Percentiles rank a stretch among this genome's conserved stretches.
phyloP scores from a whole-genome alignment of 2,113 vertebrate genomes.

The Tetraodon nigroviridis region DNA sequence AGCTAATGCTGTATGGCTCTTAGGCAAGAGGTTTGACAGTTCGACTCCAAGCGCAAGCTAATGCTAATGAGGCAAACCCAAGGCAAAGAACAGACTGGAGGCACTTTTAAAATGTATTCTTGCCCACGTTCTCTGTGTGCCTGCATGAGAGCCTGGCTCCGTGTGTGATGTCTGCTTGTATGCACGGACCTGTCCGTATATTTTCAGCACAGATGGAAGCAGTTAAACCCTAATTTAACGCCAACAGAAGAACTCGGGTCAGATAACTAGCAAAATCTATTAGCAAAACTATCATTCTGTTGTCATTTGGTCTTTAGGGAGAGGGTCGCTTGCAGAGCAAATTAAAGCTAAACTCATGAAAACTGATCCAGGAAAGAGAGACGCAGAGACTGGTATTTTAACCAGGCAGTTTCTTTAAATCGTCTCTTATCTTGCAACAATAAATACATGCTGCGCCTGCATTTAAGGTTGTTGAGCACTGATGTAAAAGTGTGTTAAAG shows the following conservation, averaged over 20 bases:
- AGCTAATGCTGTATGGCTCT: slow-evolving; percentile 24
- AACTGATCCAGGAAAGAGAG: slow-evolving; percentile 17
- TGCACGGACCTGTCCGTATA: slow-evolving; percentile 47
- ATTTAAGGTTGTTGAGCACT: slow-evolving; percentile 8
- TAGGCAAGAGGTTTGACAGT: slow-evolving; percentile 8
- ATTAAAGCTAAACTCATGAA: slow-evolving; percentile 44
- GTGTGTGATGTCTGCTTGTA: slow-evolving; percentile 38
- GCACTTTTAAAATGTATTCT: slow-evolving; percentile 46
- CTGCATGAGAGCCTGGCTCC: slow-evolving; percentile 23
- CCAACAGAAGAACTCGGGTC: slow-evolving; percentile 61
- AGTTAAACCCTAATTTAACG: slow-evolving; percentile 67
- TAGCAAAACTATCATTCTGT: slow-evolving; percentile 67
- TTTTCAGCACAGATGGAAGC: slow-evolving; percentile 67
- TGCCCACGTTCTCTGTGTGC: slow-evolving; percentile 27
- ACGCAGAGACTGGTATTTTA: slow-evolving; percentile 5
- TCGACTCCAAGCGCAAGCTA: slow-evolving; percentile 21
- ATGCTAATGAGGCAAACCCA: slow-evolving; percentile 50
- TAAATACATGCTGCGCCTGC: slow-evolving; percentile 31
- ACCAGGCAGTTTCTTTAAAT: slow-evolving; percentile 19
- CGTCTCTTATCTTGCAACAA: slow-evolving; percentile 14
- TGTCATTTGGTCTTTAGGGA: slow-evolving; percentile 57
- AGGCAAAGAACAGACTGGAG: slow-evolving; percentile 19
- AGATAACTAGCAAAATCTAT: slow-evolving; percentile 73
- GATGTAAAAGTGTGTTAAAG: slow-evolving; percentile 31
- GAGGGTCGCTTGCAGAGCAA: slow-evolving; percentile 25